Evolutionary conservation across 2,113 vertebrate species (phyloP), one percentile per base, ranked within the genome.

Genomic region (Mobula hypostoma): DNA sequence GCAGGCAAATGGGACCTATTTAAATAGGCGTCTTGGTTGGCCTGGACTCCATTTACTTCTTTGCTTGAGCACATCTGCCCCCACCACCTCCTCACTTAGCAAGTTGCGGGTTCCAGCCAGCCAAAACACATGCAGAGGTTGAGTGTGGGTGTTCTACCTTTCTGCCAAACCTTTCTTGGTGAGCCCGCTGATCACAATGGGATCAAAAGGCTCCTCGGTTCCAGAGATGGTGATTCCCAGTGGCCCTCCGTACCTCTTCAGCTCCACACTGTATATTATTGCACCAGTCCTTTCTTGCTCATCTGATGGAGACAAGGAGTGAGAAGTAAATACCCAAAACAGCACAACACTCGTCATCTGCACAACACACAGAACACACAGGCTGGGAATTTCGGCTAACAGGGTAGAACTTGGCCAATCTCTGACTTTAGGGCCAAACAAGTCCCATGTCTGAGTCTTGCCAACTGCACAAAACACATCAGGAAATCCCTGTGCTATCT

Each of bases 211-310:
- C 78, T 99, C 99, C 96, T 99, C 99, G 0, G 99, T 99, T 94
- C 99, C 99, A 0, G 99, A 99, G 96, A 99, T 99, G 14, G 99
- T 99, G 96, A 99, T 99, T 94, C 98, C 99, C 95, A 99, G 95
- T 5, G 99, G 99, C 0, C 99, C 99, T 0, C 99, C 98, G 0
- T 98, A 98, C 68, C 99, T 95, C 95, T 98, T 99, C 95, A 99
- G 95, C 95, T 99, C 98, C 82, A 99, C 99, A 0, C 99, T 99
- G 96, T 99, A 99, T 96, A 98, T 98, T 94, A 99, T 98, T 29
- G 98, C 98, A 12, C 98, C 98, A 0, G 98, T 98, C 94, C 98
- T 98, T 96, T 99, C 99, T 96, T 99, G 97, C 94, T 99, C 99
- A n/a, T 99, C 99, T 99, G 95, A 70, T 96, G 95, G 85, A 94